phyloP scores from a whole-genome alignment of 2,888 invertebrate genomes.

The Eucera pruinosa region DNA sequence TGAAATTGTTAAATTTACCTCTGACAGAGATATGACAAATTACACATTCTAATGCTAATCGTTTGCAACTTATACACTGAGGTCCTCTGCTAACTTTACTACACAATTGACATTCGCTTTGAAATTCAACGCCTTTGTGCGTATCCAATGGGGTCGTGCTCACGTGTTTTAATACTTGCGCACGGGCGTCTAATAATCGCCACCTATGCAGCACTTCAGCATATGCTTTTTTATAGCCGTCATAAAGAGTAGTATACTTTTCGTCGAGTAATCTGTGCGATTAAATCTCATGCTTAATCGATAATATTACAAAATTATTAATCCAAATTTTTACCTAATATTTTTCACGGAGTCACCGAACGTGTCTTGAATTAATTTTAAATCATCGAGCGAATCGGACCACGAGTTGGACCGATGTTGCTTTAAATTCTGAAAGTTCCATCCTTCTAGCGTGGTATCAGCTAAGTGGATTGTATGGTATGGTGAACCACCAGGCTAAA shows the following conservation, averaged over 20 bases:
- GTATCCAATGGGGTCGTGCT: constrained; percentile 84
- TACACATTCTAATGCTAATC: constrained; percentile 91
- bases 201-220: constrained; percentile 95
- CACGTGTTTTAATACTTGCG: constrained; percentile 89
- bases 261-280: constrained; percentile 82
- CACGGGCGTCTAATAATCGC: constrained; percentile 91
- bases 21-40: constrained; percentile 94
- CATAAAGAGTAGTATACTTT: constrained; percentile 87
- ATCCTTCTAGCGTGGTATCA: constrained; percentile 92
- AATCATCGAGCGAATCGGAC: constrained; percentile 93
- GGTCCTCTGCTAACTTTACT: constrained; percentile 88
- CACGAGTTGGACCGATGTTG: constrained; percentile 93
- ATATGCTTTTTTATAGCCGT: constrained; percentile 94
- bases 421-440: constrained; percentile 89
- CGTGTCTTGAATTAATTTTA: constrained; percentile 84
- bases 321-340: constrained; percentile 75
- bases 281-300: not conserved
- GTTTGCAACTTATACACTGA: constrained; percentile 90
- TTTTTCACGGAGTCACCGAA: constrained; percentile 77
- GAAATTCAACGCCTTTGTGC: constrained; percentile 89
- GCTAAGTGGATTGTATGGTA: constrained; percentile 95
- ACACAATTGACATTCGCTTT: constrained; percentile 90
- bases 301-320: not conserved
- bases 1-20: constrained; percentile 85
- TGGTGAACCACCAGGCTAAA: constrained; percentile 91